A percentile compares a stretch with the other conserved stretches of the same genome.
These are phyloP conservation scores for Brassicogethes aeneus DNA, from an alignment of 2,888 invertebrate genomes.

Conservation along the genomic window DNA sequence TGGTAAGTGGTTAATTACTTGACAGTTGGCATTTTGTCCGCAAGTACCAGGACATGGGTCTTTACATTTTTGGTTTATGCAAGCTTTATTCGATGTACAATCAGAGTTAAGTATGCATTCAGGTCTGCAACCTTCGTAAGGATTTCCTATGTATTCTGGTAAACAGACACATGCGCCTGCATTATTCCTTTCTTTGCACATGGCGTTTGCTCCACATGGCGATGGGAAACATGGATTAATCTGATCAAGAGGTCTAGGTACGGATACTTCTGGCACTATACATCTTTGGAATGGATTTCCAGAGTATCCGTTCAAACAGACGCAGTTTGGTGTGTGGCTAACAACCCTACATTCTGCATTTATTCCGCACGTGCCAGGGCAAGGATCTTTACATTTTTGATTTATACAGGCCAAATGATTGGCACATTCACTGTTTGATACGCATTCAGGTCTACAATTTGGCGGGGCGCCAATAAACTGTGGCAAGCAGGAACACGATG, in stretches of 20 bases:
- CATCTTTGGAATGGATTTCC: slow-evolving; percentile 52
- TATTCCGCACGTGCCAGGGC: slow-evolving; percentile 47
- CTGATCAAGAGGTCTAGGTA: slow-evolving; percentile 21
- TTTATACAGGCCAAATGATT: slow-evolving; percentile 63
- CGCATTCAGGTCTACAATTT: slow-evolving; percentile 69
- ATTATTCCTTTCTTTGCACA: slow-evolving; percentile 44
- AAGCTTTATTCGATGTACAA: slow-evolving; percentile 58
- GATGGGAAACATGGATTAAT: slow-evolving; percentile 50
- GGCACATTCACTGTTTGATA: slow-evolving; percentile 62
- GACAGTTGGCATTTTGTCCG: slow-evolving; percentile 55
- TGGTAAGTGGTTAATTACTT: slow-evolving; percentile 56
- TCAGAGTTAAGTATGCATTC: slow-evolving; percentile 58
- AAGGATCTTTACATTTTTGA: slow-evolving; percentile 65
- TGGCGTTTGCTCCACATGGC: slow-evolving; percentile 58
- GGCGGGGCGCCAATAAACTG: slow-evolving; percentile 66
- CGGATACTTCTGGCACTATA: slow-evolving; percentile 9
- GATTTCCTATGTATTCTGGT: slow-evolving; percentile 54
- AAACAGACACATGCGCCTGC: slow-evolving; percentile 49
- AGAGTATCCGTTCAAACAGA: slow-evolving; percentile 45
- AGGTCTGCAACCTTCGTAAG: slow-evolving; percentile 54
- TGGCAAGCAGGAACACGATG: slow-evolving; percentile 63
- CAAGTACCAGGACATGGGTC: slow-evolving; percentile 59
- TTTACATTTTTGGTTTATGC: slow-evolving; percentile 52
- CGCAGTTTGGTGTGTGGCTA: slow-evolving; percentile 51
- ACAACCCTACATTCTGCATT: slow-evolving; percentile 48